Percentiles rank a stretch among this genome's conserved stretches.
These are phyloP conservation scores for Lymantria dispar DNA, from an alignment of 2,888 invertebrate genomes.

Conservation along the genomic window DNA sequence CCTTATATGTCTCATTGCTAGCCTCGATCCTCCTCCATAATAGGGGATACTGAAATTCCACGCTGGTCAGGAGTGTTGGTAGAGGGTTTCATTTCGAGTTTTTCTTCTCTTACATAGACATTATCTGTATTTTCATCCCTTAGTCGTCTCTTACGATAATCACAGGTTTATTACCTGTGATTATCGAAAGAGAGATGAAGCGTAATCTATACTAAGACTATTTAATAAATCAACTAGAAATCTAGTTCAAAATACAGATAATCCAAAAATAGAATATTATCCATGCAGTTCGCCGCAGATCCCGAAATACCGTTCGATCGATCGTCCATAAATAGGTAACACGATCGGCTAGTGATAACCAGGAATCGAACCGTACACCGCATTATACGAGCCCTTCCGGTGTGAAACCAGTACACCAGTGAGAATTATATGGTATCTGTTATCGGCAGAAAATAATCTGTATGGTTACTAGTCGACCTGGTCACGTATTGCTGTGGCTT, in stretches of 20 bases:
- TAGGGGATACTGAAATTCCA: no score
- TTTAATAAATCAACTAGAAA: neutral
- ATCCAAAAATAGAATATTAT: neutral
- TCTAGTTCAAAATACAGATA: neutral
- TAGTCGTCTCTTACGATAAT: no score
- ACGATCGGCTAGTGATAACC: conserved; percentile 34
- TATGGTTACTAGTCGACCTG: no score
- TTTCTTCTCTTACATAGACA: no score
- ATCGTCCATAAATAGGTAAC: conserved; percentile 37
- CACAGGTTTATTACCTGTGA: no score
- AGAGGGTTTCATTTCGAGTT: no score
- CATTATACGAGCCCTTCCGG: conserved; percentile 29
- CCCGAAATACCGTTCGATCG: conserved; percentile 29
- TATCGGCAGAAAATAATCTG: neutral
- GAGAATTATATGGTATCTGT: conserved; percentile 12
- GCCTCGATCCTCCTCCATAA: no score
- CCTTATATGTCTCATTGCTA: no score
- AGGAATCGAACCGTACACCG: conserved; percentile 45
- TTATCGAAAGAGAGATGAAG: no score
- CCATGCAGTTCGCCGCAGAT: conserved; percentile 1
- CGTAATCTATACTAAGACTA: neutral
- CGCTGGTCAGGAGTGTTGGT: no score
- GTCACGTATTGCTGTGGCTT: no score
- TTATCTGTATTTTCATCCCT: no score
- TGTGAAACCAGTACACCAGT: conserved; percentile 18